A percentile compares a stretch with the other conserved stretches of the same genome.
These are phyloP conservation scores for Oscheius sp. DNA, from an alignment of 2,888 invertebrate genomes.

Conservation along the genomic window DNA sequence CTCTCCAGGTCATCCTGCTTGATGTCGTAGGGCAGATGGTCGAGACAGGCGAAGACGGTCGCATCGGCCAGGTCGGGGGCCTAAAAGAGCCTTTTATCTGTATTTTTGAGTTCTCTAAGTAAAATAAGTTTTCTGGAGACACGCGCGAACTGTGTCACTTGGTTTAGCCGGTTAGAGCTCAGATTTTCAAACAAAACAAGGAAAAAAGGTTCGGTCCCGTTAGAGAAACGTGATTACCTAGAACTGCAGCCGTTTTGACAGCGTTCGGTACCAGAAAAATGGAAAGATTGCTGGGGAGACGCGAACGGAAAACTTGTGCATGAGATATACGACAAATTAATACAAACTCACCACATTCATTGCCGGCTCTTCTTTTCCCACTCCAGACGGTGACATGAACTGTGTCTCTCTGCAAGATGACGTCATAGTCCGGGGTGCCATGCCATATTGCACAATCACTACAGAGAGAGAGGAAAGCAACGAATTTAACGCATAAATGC, in stretches of 20 bases:
- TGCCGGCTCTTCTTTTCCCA: neutral
- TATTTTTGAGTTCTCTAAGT: no score
- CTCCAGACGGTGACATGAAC: neutral
- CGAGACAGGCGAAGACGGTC: slow-evolving; percentile 10
- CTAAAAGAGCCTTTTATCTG: neutral
- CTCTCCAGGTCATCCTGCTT: slow-evolving; percentile 5
- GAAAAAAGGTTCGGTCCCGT: no score
- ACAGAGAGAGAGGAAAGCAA: neutral
- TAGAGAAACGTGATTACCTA: no score
- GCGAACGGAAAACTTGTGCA: neutral
- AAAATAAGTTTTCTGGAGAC: no score
- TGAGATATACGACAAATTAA: neutral
- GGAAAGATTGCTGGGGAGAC: no score
- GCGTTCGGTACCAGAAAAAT: no score
- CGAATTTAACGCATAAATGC: neutral
- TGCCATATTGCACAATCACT: neutral
- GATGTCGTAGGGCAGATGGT: slow-evolving; percentile 6
- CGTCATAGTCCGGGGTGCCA: neutral
- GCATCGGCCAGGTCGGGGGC: slow-evolving; percentile 7
- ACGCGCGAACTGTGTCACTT: no score
- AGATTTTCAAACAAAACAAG: no score
- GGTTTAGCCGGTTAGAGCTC: no score
- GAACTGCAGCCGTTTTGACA: no score
- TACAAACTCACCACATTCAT: slow-evolving; percentile 1
- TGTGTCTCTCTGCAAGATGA: no score